These are phyloP conservation scores for Ceryle rudis DNA, from an alignment of 2,797 vertebrate genomes.

Conservation along the genomic window DNA sequence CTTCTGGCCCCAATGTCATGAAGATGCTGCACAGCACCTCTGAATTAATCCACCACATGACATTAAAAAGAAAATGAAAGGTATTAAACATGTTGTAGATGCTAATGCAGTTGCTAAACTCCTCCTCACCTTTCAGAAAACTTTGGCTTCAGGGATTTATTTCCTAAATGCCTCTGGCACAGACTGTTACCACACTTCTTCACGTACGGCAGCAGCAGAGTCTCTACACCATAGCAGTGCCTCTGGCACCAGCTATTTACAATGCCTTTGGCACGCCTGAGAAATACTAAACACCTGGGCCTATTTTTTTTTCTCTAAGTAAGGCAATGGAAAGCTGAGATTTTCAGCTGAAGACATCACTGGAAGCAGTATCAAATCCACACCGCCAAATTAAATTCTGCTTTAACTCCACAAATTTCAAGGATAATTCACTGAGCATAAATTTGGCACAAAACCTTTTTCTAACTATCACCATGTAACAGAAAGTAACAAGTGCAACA, in stretches of 20 bases:
- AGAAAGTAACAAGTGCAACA: background rate
- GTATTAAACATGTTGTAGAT: background rate
- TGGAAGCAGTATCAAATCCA: background rate
- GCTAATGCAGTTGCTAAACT: background rate
- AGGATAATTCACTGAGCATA: background rate
- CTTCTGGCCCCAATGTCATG: background rate
- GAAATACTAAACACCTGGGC: background rate
- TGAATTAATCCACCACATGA: background rate
- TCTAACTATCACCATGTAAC: background rate
- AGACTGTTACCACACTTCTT: background rate
- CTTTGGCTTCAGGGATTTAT: background rate
- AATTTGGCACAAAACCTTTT: background rate
- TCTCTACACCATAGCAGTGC: background rate
- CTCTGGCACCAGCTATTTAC: background rate
- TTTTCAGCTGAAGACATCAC: background rate
- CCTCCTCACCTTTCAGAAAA: background rate
- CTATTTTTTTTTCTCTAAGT: background rate
- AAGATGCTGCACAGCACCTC: background rate
- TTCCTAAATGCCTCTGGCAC: background rate
- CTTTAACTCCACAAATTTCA: background rate
- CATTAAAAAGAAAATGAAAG: background rate
- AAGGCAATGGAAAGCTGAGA: background rate
- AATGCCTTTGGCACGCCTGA: background rate
- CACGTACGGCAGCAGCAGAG: rapidly evolving
- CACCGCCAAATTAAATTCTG: background rate